These are phyloP conservation scores for Brachionus plicatilis DNA, from an alignment of 1,140 invertebrate genomes.

Conservation along the genomic window DNA sequence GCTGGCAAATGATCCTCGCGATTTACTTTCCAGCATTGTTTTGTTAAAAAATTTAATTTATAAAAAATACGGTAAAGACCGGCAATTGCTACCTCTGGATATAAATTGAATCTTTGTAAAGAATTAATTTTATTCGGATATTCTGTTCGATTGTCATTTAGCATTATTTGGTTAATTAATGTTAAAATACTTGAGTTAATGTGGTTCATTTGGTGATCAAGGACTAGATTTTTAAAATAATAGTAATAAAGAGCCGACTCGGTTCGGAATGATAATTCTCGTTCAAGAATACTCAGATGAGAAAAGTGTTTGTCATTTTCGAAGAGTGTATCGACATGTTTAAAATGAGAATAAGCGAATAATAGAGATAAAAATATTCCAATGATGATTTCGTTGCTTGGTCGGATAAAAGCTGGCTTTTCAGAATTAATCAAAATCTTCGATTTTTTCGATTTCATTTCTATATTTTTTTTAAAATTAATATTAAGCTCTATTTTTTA, in stretches of 20 bases:
- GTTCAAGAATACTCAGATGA: conserved; percentile 71
- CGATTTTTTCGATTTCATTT: neutral
- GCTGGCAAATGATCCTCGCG: conserved; percentile 62
- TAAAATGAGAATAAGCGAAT: conserved; percentile 56
- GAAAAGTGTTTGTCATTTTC: conserved; percentile 75
- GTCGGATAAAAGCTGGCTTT: neutral
- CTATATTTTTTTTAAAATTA: neutral
- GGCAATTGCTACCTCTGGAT: conserved; percentile 66
- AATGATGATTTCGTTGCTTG: neutral
- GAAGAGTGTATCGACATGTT: conserved; percentile 68
- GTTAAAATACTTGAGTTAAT: conserved; percentile 43
- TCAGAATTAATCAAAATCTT: neutral
- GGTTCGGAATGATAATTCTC: conserved; percentile 73
- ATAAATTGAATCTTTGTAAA: conserved; percentile 71
- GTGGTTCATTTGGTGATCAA: conserved; percentile 61
- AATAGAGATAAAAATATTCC: neutral
- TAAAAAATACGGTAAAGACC: neutral
- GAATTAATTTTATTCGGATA: conserved; percentile 73
- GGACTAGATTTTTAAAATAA: conserved; percentile 73
- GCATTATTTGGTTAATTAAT: conserved; percentile 56
- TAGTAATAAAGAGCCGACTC: conserved; percentile 83
- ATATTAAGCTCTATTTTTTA: neutral
- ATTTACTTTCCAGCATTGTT: conserved; percentile 63
- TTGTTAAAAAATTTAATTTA: conserved; percentile 46
- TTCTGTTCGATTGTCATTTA: conserved; percentile 71